phyloP scores from a whole-genome alignment of 23 tunicate genomes.

The Trididemnum miniatum region DNA sequence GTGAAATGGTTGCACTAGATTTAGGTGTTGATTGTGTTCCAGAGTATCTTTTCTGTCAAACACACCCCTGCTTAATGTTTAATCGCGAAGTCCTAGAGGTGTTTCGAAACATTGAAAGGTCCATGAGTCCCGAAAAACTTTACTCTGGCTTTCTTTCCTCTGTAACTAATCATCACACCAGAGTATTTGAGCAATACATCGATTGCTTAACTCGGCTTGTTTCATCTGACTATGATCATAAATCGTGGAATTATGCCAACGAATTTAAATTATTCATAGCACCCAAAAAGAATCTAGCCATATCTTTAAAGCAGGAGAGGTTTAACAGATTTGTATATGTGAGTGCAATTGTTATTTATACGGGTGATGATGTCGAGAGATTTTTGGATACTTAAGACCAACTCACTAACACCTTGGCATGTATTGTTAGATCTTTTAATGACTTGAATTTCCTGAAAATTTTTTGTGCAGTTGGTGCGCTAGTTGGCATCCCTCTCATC shows the following conservation, averaged over 20 bases:
- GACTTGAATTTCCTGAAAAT: not conserved
- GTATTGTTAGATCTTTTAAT: not conserved
- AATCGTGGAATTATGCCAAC: constrained; percentile 10
- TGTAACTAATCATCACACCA: not conserved
- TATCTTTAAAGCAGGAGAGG: not conserved
- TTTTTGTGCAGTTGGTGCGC: constrained; percentile 7
- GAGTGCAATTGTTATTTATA: not conserved
- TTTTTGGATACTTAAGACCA: not conserved
- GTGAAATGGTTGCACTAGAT: constrained; percentile 11
- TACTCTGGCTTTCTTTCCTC: not conserved
- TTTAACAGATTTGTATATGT: constrained; percentile 13
- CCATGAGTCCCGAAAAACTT: not conserved
- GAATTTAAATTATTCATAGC: not conserved
- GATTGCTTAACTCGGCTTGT: not conserved
- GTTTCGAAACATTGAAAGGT: not conserved
- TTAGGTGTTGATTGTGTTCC: not conserved
- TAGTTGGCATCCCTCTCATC: not conserved
- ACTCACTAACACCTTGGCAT: not conserved
- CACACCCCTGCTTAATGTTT: constrained; percentile 7
- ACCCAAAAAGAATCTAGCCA: constrained; percentile 8
- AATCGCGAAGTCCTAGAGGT: not conserved
- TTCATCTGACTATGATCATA: constrained; percentile 1
- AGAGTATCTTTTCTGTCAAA: not conserved
- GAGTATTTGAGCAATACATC: not conserved
- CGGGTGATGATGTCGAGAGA: not conserved